These are phyloP conservation scores for Drosophila formosana DNA, from an alignment of 2,888 invertebrate species.

Conservation along the genomic window DNA sequence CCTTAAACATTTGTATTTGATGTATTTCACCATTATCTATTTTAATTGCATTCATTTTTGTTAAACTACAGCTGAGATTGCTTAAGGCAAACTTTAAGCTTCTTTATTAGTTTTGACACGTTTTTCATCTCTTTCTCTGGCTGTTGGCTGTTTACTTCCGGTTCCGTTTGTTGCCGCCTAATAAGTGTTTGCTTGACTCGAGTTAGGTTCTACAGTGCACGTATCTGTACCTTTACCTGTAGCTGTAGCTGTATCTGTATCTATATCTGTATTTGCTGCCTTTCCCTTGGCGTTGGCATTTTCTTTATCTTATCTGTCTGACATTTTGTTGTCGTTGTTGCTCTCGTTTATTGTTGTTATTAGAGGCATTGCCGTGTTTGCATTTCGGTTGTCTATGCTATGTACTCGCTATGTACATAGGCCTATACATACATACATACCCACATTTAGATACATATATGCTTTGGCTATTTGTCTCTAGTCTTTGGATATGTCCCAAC, in stretches of 20 bases:
- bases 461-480: slow-evolving; percentile 14
- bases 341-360: slow-evolving; percentile 56
- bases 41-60: no score
- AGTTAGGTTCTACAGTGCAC: background rate
- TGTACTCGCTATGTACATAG: slow-evolving; percentile 31
- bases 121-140: background rate
- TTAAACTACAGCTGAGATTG: no score
- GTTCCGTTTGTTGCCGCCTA: background rate
- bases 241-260: background rate
- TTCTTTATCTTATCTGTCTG: slow-evolving; percentile 27
- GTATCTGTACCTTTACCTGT: slow-evolving; percentile 2
- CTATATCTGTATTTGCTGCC: slow-evolving; percentile 16
- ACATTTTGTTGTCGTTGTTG: slow-evolving; percentile 24
- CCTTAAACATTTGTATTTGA: no score
- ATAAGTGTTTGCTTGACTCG: background rate
- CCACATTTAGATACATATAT: background rate
- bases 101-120: background rate
- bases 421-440: background rate
- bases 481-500: slow-evolving; percentile 19
- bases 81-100: background rate
- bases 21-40: no score
- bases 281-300: slow-evolving; percentile 25
- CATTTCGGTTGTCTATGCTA: slow-evolving; percentile 50
- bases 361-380: slow-evolving; percentile 52
- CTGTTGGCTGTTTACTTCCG: slow-evolving; percentile 16